Percentiles rank a stretch among this genome's conserved stretches.
phyloP scores from a whole-genome alignment of 92 coral and sea anemone genomes.

The Zoanthus sociatus region DNA sequence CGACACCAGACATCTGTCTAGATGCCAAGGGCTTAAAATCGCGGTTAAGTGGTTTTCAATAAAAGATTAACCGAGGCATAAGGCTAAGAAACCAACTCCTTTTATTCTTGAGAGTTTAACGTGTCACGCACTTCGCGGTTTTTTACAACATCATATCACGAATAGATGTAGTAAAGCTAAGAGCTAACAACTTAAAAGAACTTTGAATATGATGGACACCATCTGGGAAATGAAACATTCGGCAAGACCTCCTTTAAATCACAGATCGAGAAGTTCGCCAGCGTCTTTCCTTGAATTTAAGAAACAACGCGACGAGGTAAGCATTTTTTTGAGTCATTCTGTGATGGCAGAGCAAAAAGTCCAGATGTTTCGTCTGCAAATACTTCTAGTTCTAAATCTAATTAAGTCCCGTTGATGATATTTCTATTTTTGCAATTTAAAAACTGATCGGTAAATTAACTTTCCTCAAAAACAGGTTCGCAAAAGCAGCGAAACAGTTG shows the following conservation, averaged over 20 bases:
- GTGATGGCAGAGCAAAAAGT: not conserved
- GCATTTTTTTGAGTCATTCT: not conserved
- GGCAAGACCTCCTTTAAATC: constrained; percentile 8
- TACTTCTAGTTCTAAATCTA: not conserved
- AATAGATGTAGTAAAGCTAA: too few relatives aligned
- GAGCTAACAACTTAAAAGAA: not conserved
- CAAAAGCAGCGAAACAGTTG: too few relatives aligned
- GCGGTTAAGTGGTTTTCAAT: not conserved
- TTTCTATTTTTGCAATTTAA: too few relatives aligned
- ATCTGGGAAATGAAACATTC: constrained; percentile 33
- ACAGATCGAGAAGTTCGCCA: constrained; percentile 27
- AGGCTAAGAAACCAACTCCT: not conserved
- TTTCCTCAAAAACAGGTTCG: too few relatives aligned
- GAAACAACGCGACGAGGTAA: not conserved
- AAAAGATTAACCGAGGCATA: not conserved
- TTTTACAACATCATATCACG: not conserved
- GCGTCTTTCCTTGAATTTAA: constrained; percentile 10
- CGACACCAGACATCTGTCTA: too few relatives aligned
- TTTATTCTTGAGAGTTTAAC: not conserved
- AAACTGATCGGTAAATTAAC: too few relatives aligned
- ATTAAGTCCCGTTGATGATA: not conserved
- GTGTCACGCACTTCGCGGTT: not conserved
- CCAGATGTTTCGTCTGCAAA: not conserved
- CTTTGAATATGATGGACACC: not conserved
- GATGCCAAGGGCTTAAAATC: not conserved